These are phyloP conservation scores for Pterocles orientalis DNA, from an alignment of 2,113 vertebrate genomes.

Conservation along the genomic window DNA sequence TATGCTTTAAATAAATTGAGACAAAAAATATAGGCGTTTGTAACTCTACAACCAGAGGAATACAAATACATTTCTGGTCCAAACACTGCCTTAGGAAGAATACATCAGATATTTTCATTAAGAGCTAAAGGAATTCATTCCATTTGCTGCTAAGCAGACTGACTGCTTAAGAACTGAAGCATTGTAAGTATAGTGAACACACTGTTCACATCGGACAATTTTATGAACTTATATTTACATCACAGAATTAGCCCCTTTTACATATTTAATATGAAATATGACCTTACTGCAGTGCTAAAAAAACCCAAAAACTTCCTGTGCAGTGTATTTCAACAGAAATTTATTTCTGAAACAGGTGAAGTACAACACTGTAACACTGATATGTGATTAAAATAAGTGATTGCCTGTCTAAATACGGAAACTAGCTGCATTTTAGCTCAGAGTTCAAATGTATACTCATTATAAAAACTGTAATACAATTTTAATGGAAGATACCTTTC, in stretches of 20 bases:
- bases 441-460: neutral
- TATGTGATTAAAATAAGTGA: conserved; percentile 43
- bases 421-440: neutral
- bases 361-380: neutral
- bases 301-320: neutral
- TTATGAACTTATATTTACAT: neutral
- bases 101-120: conserved; percentile 4
- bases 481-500: neutral
- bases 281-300: neutral
- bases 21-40: conserved; percentile 16
- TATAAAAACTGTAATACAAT: neutral
- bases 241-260: neutral
- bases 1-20: conserved; percentile 17
- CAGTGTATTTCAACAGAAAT: neutral
- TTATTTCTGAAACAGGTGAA: conserved; percentile 39
- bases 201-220: neutral
- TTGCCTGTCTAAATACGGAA: conserved; percentile 28
- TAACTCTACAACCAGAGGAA: conserved; percentile 6
- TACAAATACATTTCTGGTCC: conserved; percentile 7
- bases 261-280: neutral
- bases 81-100: conserved; percentile 27
- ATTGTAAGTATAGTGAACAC: neutral
- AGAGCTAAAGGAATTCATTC: neutral
- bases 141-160: neutral
- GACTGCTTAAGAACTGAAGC: neutral